A percentile compares a stretch with the other conserved stretches of the same genome.
These are phyloP conservation scores for Coelopa pilipes DNA, from an alignment of 2,888 invertebrate species.

Conservation along the genomic window DNA sequence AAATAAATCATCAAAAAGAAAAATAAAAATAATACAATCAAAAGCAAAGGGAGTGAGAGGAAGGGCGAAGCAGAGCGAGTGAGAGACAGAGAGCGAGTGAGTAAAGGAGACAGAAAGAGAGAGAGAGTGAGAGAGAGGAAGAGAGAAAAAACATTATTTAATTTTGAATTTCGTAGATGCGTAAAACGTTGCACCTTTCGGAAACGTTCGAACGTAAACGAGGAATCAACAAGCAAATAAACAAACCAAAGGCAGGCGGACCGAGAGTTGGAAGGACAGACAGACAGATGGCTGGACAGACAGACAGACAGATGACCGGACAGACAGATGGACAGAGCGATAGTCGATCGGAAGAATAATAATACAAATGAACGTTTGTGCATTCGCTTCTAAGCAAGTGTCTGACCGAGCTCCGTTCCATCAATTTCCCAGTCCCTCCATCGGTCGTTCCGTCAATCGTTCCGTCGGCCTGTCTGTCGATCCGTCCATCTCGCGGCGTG, in stretches of 20 bases:
- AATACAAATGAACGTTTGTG: background rate
- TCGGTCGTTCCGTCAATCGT: too few relatives aligned
- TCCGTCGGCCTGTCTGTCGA: too few relatives aligned
- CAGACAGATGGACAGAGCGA: background rate
- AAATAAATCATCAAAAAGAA: constrained; percentile 18
- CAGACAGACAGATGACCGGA: background rate
- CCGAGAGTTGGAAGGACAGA: background rate
- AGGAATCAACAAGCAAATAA: background rate
- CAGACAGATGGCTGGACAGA: background rate
- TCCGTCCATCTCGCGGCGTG: too few relatives aligned
- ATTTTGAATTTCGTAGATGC: constrained; percentile 19
- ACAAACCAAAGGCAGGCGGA: too few relatives aligned
- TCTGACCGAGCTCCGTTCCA: constrained; percentile 8
- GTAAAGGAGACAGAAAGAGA: background rate
- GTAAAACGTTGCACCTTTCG: constrained; percentile 23
- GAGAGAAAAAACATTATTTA: background rate
- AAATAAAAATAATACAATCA: constrained; percentile 38
- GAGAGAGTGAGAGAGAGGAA: background rate
- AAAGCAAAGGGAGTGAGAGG: background rate
- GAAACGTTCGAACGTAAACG: background rate
- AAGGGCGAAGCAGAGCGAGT: background rate
- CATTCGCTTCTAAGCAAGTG: background rate
- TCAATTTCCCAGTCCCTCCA: background rate
- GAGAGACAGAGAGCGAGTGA: background rate
- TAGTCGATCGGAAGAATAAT: background rate